phyloP scores from a whole-genome alignment of 2,888 invertebrate genomes.

The Standfussiana lucernea region DNA sequence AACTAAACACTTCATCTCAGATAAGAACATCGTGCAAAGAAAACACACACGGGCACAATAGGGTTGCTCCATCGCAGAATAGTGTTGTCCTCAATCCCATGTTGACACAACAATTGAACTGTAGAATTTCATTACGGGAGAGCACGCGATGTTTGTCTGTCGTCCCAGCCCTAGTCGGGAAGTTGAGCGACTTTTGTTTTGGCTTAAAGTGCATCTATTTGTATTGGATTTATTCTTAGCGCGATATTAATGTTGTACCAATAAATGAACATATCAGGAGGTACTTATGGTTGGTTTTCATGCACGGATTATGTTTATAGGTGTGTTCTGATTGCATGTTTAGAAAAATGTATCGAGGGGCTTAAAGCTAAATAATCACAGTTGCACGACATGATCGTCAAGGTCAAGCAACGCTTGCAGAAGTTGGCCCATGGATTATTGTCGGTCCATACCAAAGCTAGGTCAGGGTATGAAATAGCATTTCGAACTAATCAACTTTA shows the following conservation, averaged over 20 bases:
- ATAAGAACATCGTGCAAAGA: slow-evolving; percentile 22
- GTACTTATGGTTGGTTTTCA: too few species aligned
- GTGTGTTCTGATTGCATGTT: too few species aligned
- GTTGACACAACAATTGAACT: slow-evolving; percentile 61
- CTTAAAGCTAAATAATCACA: too few species aligned
- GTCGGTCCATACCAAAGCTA: too few species aligned
- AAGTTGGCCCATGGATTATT: neutral
- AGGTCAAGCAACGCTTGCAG: neutral
- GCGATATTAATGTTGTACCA: neutral
- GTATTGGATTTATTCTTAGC: neutral
- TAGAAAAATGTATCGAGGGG: too few species aligned
- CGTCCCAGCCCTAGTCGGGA: slow-evolving; percentile 13
- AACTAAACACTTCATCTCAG: slow-evolving; percentile 16
- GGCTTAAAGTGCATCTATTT: slow-evolving; percentile 25
- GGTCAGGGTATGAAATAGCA: neutral
- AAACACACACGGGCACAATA: slow-evolving; percentile 40
- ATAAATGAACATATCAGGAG: neutral
- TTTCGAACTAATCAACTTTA: too few species aligned
- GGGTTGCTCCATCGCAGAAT: slow-evolving; percentile 38
- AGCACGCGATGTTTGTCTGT: slow-evolving; percentile 47
- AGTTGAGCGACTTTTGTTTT: slow-evolving; percentile 30
- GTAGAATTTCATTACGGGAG: slow-evolving; percentile 59
- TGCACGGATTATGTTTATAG: too few species aligned
- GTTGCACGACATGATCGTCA: neutral
- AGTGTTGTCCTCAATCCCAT: slow-evolving; percentile 50